A percentile compares a stretch with the other conserved stretches of the same genome.
Evolutionary conservation across 2,797 vertebrate species (phyloP).

Genomic region (Platyrinchus mystaceus): DNA sequence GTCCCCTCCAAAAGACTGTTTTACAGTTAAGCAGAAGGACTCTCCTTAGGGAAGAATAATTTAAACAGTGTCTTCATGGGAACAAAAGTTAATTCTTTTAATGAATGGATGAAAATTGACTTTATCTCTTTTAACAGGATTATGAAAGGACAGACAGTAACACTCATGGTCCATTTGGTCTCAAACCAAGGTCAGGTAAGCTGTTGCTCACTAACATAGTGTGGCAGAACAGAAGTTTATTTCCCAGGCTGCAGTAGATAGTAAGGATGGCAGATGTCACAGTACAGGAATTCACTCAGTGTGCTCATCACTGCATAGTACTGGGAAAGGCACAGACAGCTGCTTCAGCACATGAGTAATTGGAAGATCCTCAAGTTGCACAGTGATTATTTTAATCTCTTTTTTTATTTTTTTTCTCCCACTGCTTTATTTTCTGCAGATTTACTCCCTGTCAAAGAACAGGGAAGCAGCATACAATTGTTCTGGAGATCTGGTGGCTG

Average conservation of each 20-base stretch:
- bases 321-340: not conserved
- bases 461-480: not conserved
- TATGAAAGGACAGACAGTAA: constrained; percentile 82
- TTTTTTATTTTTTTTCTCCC: not conserved
- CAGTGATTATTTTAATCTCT: not conserved
- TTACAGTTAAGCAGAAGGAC: not conserved
- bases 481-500: not conserved
- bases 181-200: constrained; percentile 96
- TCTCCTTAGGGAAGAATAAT: not conserved
- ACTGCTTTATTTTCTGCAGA: not conserved
- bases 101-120: not conserved
- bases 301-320: not conserved
- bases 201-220: not conserved
- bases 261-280: not conserved
- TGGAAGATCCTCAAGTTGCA: not conserved
- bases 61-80: not conserved
- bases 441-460: not conserved
- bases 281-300: not conserved
- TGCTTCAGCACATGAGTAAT: not conserved
- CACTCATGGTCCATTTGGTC: constrained; percentile 88
- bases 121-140: constrained; percentile 80
- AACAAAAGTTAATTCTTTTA: not conserved
- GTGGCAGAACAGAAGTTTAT: not conserved
- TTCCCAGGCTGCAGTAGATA: not conserved
- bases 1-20: not conserved